These are phyloP conservation scores for Gymnoscelis rufifasciata DNA, from an alignment of 2,888 invertebrate genomes.

Conservation along the genomic window DNA sequence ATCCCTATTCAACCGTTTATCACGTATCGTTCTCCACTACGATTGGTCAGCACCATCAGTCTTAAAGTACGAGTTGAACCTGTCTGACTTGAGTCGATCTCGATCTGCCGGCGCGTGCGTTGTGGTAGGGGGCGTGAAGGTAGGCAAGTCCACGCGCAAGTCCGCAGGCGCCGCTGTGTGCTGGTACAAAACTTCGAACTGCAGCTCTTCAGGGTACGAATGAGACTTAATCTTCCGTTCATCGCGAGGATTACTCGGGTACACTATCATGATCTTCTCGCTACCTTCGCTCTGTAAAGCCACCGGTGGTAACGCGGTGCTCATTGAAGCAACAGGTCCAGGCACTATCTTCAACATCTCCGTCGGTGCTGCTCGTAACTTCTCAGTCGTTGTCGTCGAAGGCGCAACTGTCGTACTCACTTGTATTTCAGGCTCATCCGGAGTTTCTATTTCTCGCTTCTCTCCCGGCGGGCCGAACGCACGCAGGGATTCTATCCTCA, in stretches of 20 bases:
- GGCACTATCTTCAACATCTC: constrained; percentile 63
- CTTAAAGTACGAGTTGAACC: constrained; percentile 54
- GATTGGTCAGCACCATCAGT: constrained; percentile 33
- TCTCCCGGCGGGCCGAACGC: constrained; percentile 67
- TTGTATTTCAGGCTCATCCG: constrained; percentile 63
- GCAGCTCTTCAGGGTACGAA: constrained; percentile 71
- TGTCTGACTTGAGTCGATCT: constrained; percentile 34
- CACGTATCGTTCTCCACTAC: constrained; percentile 14
- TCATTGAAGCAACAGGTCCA: constrained; percentile 55
- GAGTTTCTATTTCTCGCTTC: constrained; percentile 58
- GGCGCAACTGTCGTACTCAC: constrained; percentile 44
- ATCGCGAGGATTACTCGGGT: constrained; percentile 72
- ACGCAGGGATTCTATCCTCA: constrained; percentile 70
- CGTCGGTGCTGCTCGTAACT: constrained; percentile 52
- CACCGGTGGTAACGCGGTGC: constrained; percentile 67
- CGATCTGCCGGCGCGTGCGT: constrained; percentile 35
- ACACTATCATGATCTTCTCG: constrained; percentile 72
- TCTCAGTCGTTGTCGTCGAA: constrained; percentile 44
- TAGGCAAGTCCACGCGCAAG: constrained; percentile 79
- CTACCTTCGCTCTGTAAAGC: constrained; percentile 59
- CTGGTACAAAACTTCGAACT: constrained; percentile 70
- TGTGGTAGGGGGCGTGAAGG: constrained; percentile 71
- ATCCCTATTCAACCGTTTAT: too few species aligned
- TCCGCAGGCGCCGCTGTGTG: constrained; percentile 59
- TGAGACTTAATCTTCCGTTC: constrained; percentile 72